Evolutionary conservation across 1,140 invertebrate species (phyloP).

Genomic region (Asbolus verrucosus): DNA sequence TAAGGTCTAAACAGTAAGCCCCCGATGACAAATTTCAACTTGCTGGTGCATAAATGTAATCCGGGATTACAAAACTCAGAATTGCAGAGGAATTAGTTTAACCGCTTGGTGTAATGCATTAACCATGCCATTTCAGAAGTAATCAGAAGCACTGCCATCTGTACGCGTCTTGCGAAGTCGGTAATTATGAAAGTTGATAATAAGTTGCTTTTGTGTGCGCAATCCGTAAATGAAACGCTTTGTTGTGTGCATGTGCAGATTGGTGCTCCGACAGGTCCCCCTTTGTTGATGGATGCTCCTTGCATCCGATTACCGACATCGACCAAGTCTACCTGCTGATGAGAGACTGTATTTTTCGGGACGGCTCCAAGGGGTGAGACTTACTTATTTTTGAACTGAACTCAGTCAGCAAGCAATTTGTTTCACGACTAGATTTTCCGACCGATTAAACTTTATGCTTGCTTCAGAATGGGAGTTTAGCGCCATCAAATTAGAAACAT

Average conservation of each 20-base stretch:
- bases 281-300: conserved; percentile 33
- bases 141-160: conserved; percentile 52
- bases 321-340: conserved; percentile 16
- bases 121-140: conserved; percentile 49
- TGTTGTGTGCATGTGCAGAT: conserved; percentile 29
- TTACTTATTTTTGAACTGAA: conserved; percentile 25
- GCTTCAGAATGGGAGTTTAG: conserved; percentile 25
- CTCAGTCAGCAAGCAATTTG: conserved; percentile 27
- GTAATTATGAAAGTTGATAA: conserved; percentile 50
- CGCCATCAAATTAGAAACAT: conserved; percentile 35
- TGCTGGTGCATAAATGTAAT: conserved; percentile 40
- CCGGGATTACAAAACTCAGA: conserved; percentile 32
- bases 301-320: conserved; percentile 26
- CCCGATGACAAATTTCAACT: conserved; percentile 38
- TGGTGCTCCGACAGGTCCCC: conserved; percentile 18
- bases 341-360: conserved; percentile 23
- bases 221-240: conserved; percentile 13
- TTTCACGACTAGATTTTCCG: conserved; percentile 32
- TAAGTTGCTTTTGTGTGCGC: conserved; percentile 39
- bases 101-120: conserved; percentile 36
- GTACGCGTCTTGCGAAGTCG: conserved; percentile 42
- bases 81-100: conserved; percentile 48
- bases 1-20: conserved; percentile 15
- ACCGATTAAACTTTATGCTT: conserved; percentile 35
- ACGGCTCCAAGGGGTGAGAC: conserved; percentile 8